Evolutionary conservation across 2,113 vertebrate species (phyloP).

Genomic region (Corapipo altera): DNA sequence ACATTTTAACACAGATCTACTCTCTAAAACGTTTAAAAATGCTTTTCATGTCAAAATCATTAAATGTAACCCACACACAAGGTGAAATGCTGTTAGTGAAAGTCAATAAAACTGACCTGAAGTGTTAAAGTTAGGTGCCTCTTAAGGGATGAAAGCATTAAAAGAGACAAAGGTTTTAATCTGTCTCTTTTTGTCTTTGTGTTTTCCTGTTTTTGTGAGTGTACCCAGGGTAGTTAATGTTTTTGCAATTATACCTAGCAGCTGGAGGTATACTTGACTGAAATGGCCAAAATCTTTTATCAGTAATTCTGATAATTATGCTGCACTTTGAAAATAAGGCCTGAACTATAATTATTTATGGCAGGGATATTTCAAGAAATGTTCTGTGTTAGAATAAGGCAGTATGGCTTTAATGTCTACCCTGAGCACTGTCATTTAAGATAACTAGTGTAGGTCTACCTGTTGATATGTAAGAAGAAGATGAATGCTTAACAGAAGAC

Average conservation of each 20-base stretch:
- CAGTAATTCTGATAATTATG: conserved; percentile 63
- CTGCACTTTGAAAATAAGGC: conserved; percentile 37
- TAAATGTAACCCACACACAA: not conserved
- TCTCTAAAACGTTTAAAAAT: not conserved
- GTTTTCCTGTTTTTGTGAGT: conserved; percentile 2
- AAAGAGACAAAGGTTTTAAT: not conserved
- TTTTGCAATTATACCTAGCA: conserved; percentile 42
- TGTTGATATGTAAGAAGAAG: not conserved
- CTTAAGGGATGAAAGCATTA: not conserved
- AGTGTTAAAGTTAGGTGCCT: not conserved
- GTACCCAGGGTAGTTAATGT: conserved; percentile 1
- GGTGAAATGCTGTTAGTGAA: conserved; percentile 9
- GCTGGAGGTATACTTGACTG: conserved; percentile 58
- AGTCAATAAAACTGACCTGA: not conserved
- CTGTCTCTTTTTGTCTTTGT: not conserved
- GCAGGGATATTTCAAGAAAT: not conserved
- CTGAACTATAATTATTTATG: conserved; percentile 65
- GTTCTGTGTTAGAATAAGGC: not conserved
- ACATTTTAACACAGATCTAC: not conserved
- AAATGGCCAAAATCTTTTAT: conserved; percentile 47
- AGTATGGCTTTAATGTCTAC: not conserved
- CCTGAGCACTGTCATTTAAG: not conserved
- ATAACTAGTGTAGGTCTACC: not conserved
- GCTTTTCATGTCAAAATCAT: conserved; percentile 17
- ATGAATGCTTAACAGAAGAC: not conserved